A percentile compares a stretch with the other conserved stretches of the same genome.
Conservation (phyloP, 2,888 invertebrate species). For the Himalopsyche tibetana region DNA sequence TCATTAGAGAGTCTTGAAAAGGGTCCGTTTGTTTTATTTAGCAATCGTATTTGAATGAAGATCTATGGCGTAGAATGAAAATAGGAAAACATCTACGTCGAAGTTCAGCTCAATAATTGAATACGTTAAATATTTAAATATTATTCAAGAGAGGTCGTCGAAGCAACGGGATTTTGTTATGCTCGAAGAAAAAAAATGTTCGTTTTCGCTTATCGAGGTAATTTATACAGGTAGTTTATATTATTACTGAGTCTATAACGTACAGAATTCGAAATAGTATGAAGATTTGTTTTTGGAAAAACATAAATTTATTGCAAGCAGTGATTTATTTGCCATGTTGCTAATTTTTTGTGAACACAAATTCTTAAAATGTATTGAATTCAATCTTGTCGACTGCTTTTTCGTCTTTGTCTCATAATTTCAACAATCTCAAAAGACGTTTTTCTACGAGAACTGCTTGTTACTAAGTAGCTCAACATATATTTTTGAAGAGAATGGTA, state of each 20-base stretch:
- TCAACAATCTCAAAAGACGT: no score
- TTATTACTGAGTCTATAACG: background rate
- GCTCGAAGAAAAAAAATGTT: constrained; percentile 33
- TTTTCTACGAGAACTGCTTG: no score
- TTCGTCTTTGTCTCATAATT: no score
- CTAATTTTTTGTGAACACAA: no score
- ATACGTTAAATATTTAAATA: constrained; percentile 32
- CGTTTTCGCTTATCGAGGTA: constrained; percentile 4
- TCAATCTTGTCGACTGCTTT: no score
- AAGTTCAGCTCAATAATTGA: constrained; percentile 31
- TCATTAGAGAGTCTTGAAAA: constrained; percentile 13
- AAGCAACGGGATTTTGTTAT: constrained; percentile 11
- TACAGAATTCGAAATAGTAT: no score
- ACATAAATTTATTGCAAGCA: no score
- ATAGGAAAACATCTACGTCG: constrained; percentile 28
- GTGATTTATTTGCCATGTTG: no score
- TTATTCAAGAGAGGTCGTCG: constrained; percentile 39
- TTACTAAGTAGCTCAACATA: no score
- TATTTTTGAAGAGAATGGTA: no score
- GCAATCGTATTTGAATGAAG: constrained; percentile 35
- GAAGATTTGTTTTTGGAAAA: no score
- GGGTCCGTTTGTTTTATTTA: constrained; percentile 37
- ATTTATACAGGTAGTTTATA: constrained; percentile 38
- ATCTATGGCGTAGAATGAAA: constrained; percentile 13
- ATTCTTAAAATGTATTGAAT: no score